A percentile compares a stretch with the other conserved stretches of the same genome.
Conservation (phyloP, 2,797 vertebrate genomes). For the Crypturellus tataupa region DNA sequence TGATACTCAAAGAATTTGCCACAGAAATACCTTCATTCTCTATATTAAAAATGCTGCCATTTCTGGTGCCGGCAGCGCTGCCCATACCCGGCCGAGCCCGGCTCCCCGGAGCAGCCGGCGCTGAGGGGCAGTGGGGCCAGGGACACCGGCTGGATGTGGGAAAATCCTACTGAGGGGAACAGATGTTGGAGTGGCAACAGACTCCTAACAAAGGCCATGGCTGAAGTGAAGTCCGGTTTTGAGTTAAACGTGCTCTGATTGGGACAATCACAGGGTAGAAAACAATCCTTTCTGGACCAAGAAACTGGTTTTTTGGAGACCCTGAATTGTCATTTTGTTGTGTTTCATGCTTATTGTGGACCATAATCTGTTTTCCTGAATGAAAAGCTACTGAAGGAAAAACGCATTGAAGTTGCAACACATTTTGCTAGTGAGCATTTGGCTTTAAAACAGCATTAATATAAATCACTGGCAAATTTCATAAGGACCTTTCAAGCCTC, state of each 20-base stretch:
- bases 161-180: background rate
- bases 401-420: background rate
- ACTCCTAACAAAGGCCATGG: background rate
- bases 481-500: background rate
- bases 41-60: background rate
- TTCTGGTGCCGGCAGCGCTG: no score
- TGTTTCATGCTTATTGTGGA: background rate
- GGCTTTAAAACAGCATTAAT: background rate
- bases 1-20: background rate
- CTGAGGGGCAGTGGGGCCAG: background rate
- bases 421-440: background rate
- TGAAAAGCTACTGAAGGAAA: background rate
- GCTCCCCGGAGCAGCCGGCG: background rate
- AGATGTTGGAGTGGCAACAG: background rate
- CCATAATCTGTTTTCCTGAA: background rate
- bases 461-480: background rate
- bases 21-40: background rate
- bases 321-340: background rate
- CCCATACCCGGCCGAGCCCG: no score
- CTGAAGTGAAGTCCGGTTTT: conserved; percentile 6
- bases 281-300: background rate
- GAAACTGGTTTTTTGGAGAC: background rate
- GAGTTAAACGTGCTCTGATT: background rate
- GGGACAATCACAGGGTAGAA: background rate
- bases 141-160: background rate